phyloP scores from a whole-genome alignment of 2,888 invertebrate genomes.

The Lasiommata megera region DNA sequence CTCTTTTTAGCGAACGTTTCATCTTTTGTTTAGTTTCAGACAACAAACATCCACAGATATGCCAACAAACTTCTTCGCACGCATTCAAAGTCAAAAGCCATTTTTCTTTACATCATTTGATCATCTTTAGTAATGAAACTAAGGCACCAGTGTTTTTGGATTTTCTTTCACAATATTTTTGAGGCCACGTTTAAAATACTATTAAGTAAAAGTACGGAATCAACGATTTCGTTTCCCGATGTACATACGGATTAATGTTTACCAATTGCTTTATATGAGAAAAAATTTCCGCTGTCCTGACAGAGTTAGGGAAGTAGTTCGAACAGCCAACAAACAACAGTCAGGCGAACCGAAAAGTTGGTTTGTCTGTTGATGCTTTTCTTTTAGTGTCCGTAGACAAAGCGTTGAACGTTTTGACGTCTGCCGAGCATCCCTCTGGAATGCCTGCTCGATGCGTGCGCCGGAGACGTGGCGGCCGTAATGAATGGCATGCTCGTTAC shows the following conservation, averaged over 20 bases:
- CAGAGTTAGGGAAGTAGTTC: no score
- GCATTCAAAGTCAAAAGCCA: no score
- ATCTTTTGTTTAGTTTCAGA: constrained; percentile 60
- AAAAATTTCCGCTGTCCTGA: no score
- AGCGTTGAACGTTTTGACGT: constrained; percentile 41
- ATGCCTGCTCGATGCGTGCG: constrained; percentile 28
- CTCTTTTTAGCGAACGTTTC: constrained; percentile 38
- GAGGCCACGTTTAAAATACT: no score
- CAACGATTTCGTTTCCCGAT: no score
- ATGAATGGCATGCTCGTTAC: constrained; percentile 37
- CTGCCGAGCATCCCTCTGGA: constrained; percentile 31
- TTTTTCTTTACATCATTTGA: no score
- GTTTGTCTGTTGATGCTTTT: not conserved
- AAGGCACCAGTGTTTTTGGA: no score
- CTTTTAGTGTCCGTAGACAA: constrained; percentile 42
- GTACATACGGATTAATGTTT: no score
- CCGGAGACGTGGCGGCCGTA: constrained; percentile 21
- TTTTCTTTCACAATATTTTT: no score
- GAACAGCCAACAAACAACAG: not conserved
- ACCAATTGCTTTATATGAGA: no score
- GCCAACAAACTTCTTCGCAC: not conserved
- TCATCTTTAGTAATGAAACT: no score
- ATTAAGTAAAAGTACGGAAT: no score
- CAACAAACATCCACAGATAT: not conserved
- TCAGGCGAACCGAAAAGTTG: not conserved